These are phyloP conservation scores for Danio aesculapii DNA, from an alignment of 2,797 vertebrate genomes.

Conservation along the genomic window DNA sequence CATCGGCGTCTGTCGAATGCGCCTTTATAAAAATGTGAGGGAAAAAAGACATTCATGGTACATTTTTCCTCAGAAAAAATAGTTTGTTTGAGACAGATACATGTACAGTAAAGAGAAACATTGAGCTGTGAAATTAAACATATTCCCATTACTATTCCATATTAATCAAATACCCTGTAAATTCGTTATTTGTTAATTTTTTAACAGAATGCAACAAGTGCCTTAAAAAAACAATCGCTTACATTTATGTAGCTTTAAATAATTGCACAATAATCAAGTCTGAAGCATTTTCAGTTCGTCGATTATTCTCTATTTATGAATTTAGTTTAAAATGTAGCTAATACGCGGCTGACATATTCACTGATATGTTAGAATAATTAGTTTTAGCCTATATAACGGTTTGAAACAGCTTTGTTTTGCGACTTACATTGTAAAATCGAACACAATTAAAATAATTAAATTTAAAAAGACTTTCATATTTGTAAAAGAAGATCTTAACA, in stretches of 20 bases:
- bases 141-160: not conserved
- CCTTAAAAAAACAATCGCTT: not conserved
- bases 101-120: not conserved
- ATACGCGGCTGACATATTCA: not conserved
- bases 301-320: not conserved
- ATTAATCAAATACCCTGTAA: not conserved
- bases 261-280: not conserved
- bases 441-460: not conserved
- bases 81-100: not conserved
- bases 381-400: not conserved
- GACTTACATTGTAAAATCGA: not conserved
- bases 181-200: not conserved
- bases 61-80: slow-evolving; percentile 22
- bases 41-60: slow-evolving; percentile 45
- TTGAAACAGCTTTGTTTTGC: not conserved
- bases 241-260: not conserved
- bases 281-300: not conserved
- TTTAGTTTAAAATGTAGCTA: not conserved
- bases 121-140: not conserved
- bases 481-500: not conserved
- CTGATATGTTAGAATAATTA: not conserved
- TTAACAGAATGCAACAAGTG: slow-evolving; percentile 36
- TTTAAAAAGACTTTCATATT: not conserved
- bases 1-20: not conserved
- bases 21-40: slow-evolving; percentile 5